Evolutionary conservation across 2,113 vertebrate species (phyloP), one percentile per base, ranked within the genome.

Genomic region (Colius striatus): DNA sequence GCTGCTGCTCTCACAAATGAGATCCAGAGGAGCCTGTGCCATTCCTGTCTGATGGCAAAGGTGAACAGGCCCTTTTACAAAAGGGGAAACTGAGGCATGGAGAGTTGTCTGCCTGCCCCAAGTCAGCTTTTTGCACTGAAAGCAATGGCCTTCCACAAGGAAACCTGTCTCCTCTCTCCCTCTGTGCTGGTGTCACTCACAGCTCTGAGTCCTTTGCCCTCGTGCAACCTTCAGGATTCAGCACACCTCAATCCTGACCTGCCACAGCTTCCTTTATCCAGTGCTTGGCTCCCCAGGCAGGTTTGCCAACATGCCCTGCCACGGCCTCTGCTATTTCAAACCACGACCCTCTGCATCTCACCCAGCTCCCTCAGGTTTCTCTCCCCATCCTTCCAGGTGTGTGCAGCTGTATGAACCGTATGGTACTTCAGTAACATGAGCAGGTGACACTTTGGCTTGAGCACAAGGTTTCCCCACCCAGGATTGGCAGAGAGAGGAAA

Each of bases 81-180:
- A 57, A 9, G 32, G 66, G 61, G 62, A 51, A 89, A 70, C 74
- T 68, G 90, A 87, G 85, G 90, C 82, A 72, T 7, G 0, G 50
- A 12, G 43, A 13, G 16, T 16, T 8, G 71, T 38, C 75, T 38
- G 62, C 50, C 36, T 60, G 38, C 27, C 47, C 55, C 36, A 25
- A 2, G 36, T 19, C 26, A 10, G 10, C 15, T 66, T 21, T 30
- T 15, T 45, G 53, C 19, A 3, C 41, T 15, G 45, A 6, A 26
- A 21, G 61, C 1, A 27, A 11, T n/a, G 55, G 21, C 51, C 23
- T 66, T 45, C 51, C 36, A 15, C 3, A 45, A 17, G 32, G 19
- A n/a, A 26, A 11, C 0, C 0, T 0, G 0, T 15, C 43, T 32
- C n/a, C 41, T 73, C 11, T 65, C 6, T 29, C 25, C 36, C 57